Percentiles rank a stretch among this genome's conserved stretches.
phyloP scores from a whole-genome alignment of 2,888 invertebrate species.

The Plebejus melissa region DNA sequence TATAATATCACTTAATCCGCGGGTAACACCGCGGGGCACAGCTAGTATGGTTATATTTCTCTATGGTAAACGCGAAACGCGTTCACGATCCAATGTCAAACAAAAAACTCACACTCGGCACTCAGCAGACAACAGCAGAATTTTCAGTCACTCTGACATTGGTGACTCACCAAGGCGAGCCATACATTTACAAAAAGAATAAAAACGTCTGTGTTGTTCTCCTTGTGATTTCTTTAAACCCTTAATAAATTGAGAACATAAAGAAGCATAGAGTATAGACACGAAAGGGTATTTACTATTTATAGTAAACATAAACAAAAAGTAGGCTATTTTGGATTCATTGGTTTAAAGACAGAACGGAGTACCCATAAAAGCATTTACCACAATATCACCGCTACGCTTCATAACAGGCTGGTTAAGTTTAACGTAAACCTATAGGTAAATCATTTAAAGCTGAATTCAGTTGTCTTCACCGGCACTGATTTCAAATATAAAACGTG shows the following conservation, averaged over 20 bases:
- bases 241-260: neutral
- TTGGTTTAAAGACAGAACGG: neutral
- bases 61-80: too few relatives aligned
- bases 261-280: neutral
- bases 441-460: neutral
- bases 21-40: too few relatives aligned
- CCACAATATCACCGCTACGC: slow-evolving; percentile 12
- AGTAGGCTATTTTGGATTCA: neutral
- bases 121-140: too few relatives aligned
- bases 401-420: neutral
- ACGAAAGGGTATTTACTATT: neutral
- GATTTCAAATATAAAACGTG: neutral
- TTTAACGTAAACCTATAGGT: neutral
- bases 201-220: neutral
- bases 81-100: too few relatives aligned
- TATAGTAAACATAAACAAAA: neutral
- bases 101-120: too few relatives aligned
- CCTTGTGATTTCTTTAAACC: neutral
- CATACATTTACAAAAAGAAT: neutral
- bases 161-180: neutral
- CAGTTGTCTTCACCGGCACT: neutral
- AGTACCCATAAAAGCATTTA: slow-evolving; percentile 14
- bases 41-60: too few relatives aligned
- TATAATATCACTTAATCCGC: too few relatives aligned
- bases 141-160: neutral